Conservation (phyloP, 2,888 invertebrate species). For the Meandrusa payeni region DNA sequence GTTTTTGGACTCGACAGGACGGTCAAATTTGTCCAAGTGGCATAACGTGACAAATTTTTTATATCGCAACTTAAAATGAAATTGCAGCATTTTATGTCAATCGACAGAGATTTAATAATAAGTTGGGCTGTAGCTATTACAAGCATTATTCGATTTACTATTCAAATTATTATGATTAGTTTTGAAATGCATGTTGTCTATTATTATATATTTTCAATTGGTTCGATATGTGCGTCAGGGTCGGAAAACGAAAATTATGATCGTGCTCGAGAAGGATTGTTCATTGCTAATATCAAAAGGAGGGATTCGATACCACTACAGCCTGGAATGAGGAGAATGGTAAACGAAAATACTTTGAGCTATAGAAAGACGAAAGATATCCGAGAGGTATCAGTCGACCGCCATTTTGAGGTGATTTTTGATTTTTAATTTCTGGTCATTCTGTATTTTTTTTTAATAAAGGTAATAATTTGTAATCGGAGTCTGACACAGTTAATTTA, state of each 20-base stretch:
- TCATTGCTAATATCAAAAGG: slow-evolving; percentile 21
- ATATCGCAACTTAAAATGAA: too few species aligned
- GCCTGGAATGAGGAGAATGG: not conserved
- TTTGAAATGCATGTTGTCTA: slow-evolving; percentile 5
- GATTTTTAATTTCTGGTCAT: too few species aligned
- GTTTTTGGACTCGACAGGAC: too few species aligned
- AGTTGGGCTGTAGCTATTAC: not conserved
- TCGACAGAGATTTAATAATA: not conserved
- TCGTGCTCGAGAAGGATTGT: slow-evolving; percentile 1
- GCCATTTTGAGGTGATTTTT: slow-evolving; percentile 22
- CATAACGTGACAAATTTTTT: too few species aligned
- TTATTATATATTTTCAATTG: not conserved
- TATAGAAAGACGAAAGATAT: slow-evolving; percentile 23
- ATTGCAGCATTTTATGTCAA: too few species aligned
- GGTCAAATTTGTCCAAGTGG: too few species aligned
- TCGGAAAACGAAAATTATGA: slow-evolving; percentile 9
- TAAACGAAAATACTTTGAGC: slow-evolving; percentile 11
- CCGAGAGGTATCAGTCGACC: slow-evolving; percentile 10
- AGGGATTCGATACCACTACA: slow-evolving; percentile 17
- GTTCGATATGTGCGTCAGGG: not conserved
- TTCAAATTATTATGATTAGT: not conserved
- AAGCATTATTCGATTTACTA: not conserved
- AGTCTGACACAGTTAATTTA: too few species aligned
- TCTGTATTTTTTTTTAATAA: not conserved
- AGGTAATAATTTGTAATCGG: too few species aligned